Evolutionary conservation across 2,888 invertebrate species (phyloP).

Genomic region (Keiferia lycopersicella): DNA sequence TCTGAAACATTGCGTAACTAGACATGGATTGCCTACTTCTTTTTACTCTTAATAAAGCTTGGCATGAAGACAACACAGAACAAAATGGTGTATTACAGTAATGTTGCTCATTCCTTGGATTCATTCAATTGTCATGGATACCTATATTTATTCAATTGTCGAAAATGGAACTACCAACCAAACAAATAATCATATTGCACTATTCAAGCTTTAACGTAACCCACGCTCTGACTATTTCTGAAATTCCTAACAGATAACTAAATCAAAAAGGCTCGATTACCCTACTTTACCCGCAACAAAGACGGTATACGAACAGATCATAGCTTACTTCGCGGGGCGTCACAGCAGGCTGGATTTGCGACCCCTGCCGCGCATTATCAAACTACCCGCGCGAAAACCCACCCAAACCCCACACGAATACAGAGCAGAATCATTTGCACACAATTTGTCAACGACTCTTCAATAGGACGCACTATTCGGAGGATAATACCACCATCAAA

Average conservation of each 20-base stretch:
- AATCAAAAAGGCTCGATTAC: background rate
- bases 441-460: conserved; percentile 68
- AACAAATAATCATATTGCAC: no score
- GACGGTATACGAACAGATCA: conserved; percentile 74
- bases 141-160: no score
- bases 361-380: conserved; percentile 71
- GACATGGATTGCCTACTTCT: no score
- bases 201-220: no score
- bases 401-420: conserved; percentile 47
- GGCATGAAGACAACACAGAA: no score
- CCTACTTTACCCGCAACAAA: conserved; percentile 47
- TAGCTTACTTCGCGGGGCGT: conserved; percentile 80
- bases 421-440: conserved; percentile 44
- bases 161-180: no score
- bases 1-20: no score
- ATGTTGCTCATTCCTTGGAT: no score
- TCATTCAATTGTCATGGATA: no score
- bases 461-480: conserved; percentile 77
- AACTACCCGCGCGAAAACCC: conserved; percentile 41
- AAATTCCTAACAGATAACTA: background rate
- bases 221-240: no score
- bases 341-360: conserved; percentile 73
- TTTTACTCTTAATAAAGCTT: no score
- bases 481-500: conserved; percentile 78
- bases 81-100: no score